Evolutionary conservation across 23 tunicate genomes (phyloP).

Genomic region (Trididemnum nubilum): DNA sequence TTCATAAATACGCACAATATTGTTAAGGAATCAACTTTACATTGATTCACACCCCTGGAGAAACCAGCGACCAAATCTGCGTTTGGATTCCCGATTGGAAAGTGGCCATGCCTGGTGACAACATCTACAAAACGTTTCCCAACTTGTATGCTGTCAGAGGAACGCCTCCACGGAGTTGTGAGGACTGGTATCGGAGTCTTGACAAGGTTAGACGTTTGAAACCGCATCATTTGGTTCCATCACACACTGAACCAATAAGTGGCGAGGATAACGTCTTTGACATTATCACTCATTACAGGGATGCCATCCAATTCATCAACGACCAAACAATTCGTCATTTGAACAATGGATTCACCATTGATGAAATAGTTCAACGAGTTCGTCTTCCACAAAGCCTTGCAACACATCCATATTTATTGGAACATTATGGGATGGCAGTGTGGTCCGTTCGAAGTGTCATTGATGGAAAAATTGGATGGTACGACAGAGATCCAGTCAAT

Average conservation of each 20-base stretch:
- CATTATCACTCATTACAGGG: constrained; percentile 57
- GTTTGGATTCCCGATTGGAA: constrained; percentile 71
- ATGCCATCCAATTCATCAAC: constrained; percentile 77
- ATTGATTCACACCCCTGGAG: constrained; percentile 89
- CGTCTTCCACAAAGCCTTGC: constrained; percentile 58
- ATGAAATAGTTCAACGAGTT: constrained; percentile 63
- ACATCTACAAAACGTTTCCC: constrained; percentile 81
- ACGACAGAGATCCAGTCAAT: constrained; percentile 55
- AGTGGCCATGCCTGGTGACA: constrained; percentile 71
- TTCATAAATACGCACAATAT: too few species aligned
- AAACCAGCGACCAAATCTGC: constrained; percentile 80
- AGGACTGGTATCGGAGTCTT: constrained; percentile 62
- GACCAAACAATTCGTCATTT: constrained; percentile 78
- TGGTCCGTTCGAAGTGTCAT: constrained; percentile 79
- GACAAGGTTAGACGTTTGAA: constrained; percentile 45
- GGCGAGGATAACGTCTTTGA: constrained; percentile 53
- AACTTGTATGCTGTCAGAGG: constrained; percentile 90
- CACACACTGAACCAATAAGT: constrained; percentile 59
- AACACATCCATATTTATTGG: constrained; percentile 55
- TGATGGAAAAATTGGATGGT: constrained; percentile 68
- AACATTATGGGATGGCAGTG: constrained; percentile 71
- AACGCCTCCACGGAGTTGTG: constrained; percentile 43
- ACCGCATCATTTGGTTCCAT: constrained; percentile 58
- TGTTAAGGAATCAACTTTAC: constrained; percentile 54
- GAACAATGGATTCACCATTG: constrained; percentile 38